Evolutionary conservation across 2,797 vertebrate species (phyloP).

Genomic region (Pteropus rufus): DNA sequence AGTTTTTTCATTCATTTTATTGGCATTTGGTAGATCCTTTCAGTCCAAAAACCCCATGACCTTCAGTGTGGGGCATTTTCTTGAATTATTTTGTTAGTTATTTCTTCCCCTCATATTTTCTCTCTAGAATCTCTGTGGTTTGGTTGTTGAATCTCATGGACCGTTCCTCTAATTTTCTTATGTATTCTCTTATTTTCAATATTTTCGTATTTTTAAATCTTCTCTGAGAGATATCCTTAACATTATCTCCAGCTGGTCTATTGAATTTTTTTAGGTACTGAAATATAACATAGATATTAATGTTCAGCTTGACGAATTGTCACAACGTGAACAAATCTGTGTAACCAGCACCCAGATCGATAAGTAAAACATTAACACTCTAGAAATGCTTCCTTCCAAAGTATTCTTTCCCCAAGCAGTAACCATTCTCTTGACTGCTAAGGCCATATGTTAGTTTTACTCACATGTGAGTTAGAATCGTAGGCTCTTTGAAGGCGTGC

Average conservation of each 20-base stretch:
- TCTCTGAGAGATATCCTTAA: background rate
- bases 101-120: background rate
- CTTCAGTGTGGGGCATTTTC: background rate
- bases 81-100: background rate
- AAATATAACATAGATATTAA: background rate
- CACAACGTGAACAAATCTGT: background rate
- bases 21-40: background rate
- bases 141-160: background rate
- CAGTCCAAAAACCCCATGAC: background rate
- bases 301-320: background rate
- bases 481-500: background rate
- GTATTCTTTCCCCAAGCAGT: background rate
- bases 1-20: background rate
- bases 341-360: background rate
- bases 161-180: background rate
- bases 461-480: background rate
- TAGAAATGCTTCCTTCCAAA: background rate
- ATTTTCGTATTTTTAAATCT: background rate
- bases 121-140: background rate
- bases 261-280: background rate
- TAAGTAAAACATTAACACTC: background rate
- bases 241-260: background rate
- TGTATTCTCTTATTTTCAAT: background rate
- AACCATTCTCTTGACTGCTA: background rate
- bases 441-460: background rate